Evolutionary conservation across 2,888 invertebrate species (phyloP), one percentile per base, ranked within the genome.

Genomic region (Nesidiocoris tenuis): DNA sequence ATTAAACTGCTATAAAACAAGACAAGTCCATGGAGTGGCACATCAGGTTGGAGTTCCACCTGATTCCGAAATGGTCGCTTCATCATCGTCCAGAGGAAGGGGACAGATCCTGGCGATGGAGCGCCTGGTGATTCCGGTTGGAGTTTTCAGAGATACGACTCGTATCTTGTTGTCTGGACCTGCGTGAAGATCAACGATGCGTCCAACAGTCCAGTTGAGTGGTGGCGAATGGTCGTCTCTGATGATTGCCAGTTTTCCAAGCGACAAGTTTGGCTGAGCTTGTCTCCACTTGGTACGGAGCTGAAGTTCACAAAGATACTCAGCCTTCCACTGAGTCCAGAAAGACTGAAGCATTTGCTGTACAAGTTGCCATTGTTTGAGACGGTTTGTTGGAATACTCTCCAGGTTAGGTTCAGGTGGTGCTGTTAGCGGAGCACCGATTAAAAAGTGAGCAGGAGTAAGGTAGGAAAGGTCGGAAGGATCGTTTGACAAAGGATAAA

Each of bases 381-480:
- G 12, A 1, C 64, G 64, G 5, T 64, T 64, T 1, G 24, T n/a
- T 22, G 23, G 23, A 17, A 64, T 3, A 1, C 5, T 3, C 16
- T n/a, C 19, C 17, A 24, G 25, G 17, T 78, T 17, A 5, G 77
- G 78, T 16, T 79, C 78, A 1, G 79, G 77, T 1, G 80, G 56
- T 0, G 75, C 19, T 2, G 17, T 75, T 0, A 79, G 67, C 0
- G 80, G 71, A n/a, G 65, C 54, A 12, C 80, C 81, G n/a, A 81
- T 76, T 0, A 82, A 74, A 64, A 82, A 80, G 66, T 82, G 82
- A 21, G 79, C 81, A 5, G 81, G 82, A 0, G 81, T 80, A 3
- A 82, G 74, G 2, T 78, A 77, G 5, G 74, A 75, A 9, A 78
- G 25, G n/a, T 80, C 80, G 56, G 76, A 67, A 0, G 79, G 76